Conservation (phyloP, 2,113 vertebrate species). For the Campylomormyrus numenius region DNA sequence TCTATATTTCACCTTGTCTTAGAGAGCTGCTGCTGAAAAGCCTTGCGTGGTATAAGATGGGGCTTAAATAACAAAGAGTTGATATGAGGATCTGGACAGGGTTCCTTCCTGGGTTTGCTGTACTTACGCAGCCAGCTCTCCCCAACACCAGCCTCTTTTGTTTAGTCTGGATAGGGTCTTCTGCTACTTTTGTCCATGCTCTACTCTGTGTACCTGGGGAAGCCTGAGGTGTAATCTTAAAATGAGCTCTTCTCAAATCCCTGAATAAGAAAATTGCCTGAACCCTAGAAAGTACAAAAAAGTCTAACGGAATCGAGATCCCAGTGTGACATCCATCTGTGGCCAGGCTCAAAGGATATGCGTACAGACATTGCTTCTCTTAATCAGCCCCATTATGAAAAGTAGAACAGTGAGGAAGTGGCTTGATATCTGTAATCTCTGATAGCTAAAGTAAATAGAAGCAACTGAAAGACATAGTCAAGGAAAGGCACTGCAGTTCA, state of each 20-base stretch:
- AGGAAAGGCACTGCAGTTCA: background rate
- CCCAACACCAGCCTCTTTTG: background rate
- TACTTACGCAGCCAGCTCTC: background rate
- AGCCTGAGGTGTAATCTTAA: background rate
- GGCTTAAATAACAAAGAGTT: slow-evolving; percentile 29
- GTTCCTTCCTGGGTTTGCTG: background rate
- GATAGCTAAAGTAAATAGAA: background rate
- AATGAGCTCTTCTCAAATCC: background rate
- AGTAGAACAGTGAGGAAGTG: background rate
- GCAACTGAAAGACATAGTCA: background rate
- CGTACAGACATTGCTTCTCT: background rate
- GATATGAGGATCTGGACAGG: slow-evolving; percentile 2
- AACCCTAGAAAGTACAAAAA: background rate
- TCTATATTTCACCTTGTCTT: slow-evolving; percentile 55
- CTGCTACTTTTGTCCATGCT: background rate
- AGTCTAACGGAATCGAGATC: background rate
- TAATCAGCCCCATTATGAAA: background rate
- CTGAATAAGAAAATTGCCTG: background rate
- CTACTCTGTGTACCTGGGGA: background rate
- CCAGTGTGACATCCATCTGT: background rate
- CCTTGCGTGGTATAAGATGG: slow-evolving; percentile 38
- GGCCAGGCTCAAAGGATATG: background rate
- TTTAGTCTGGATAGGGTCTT: background rate
- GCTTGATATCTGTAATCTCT: background rate
- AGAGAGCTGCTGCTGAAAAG: slow-evolving; percentile 39